Conservation (phyloP, 2,888 invertebrate species). For the Diaprepes abbreviatus region DNA sequence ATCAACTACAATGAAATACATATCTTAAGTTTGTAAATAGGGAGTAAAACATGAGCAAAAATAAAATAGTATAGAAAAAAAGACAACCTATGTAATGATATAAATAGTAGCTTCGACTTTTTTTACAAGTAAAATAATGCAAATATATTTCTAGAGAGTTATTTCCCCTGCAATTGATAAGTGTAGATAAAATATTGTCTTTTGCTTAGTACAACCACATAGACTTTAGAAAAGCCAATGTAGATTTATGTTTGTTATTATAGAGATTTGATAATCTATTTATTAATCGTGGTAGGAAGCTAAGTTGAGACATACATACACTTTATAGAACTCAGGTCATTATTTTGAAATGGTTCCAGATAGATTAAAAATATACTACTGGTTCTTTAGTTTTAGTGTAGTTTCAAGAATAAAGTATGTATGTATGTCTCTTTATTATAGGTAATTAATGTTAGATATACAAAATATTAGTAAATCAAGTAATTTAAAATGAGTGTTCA, state of each 20-base stretch:
- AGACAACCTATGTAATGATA: slow-evolving; percentile 10
- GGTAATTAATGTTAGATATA: too few species aligned
- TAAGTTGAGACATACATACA: neutral
- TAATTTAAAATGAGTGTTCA: too few species aligned
- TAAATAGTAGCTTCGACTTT: neutral
- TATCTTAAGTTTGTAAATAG: neutral
- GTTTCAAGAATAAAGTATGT: too few species aligned
- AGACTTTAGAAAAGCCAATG: neutral
- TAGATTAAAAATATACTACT: too few species aligned
- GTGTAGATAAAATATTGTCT: neutral
- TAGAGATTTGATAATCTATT: slow-evolving; percentile 23
- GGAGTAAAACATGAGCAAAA: too few species aligned
- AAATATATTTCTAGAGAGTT: neutral
- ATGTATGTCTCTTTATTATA: too few species aligned
- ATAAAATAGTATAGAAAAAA: neutral
- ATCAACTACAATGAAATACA: too few species aligned
- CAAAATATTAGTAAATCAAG: too few species aligned
- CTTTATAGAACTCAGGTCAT: too few species aligned
- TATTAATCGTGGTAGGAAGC: slow-evolving; percentile 8
- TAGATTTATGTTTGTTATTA: slow-evolving; percentile 18
- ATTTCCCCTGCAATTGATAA: neutral
- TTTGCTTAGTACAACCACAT: slow-evolving; percentile 1
- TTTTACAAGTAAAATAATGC: neutral
- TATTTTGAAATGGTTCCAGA: too few species aligned
- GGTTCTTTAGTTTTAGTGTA: too few species aligned